These are phyloP conservation scores for Clarias pachynema DNA, from an alignment of 2,797 vertebrate genomes.

Conservation along the genomic window DNA sequence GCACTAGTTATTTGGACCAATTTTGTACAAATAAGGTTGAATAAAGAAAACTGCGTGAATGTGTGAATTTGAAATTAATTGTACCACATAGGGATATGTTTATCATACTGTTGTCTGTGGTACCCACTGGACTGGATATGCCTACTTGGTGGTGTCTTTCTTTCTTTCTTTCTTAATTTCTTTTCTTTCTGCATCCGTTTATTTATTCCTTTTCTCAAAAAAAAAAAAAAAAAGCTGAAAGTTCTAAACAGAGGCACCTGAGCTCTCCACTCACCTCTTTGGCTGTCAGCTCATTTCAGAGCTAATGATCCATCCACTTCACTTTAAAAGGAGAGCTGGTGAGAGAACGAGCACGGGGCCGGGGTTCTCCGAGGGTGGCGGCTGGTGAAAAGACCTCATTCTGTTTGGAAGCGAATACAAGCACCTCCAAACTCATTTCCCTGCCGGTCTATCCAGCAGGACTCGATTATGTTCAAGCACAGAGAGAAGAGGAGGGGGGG, in stretches of 20 bases:
- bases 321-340: slow-evolving; percentile 49
- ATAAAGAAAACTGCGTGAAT: neutral
- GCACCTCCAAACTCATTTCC: slow-evolving; percentile 54
- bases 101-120: neutral
- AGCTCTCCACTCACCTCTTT: slow-evolving; percentile 38
- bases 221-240: slow-evolving; percentile 29
- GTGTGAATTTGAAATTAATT: neutral
- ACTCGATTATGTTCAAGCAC: slow-evolving; percentile 51
- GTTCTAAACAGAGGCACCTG: slow-evolving; percentile 41
- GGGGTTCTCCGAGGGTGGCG: slow-evolving; percentile 45
- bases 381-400: slow-evolving; percentile 59
- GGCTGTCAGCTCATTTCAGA: slow-evolving; percentile 56
- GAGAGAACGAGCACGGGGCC: slow-evolving; percentile 39
- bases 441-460: slow-evolving; percentile 55
- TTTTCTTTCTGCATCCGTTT: slow-evolving; percentile 9
- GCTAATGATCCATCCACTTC: slow-evolving; percentile 57
- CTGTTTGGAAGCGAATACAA: slow-evolving; percentile 44
- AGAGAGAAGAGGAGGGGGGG: slow-evolving; percentile 16
- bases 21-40: neutral
- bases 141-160: neutral
- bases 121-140: neutral
- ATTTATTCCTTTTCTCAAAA: slow-evolving; percentile 18
- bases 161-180: neutral
- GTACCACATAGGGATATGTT: neutral
- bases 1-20: neutral